These are phyloP conservation scores for Nesidiocoris tenuis DNA, from an alignment of 2,888 invertebrate genomes.

Conservation along the genomic window DNA sequence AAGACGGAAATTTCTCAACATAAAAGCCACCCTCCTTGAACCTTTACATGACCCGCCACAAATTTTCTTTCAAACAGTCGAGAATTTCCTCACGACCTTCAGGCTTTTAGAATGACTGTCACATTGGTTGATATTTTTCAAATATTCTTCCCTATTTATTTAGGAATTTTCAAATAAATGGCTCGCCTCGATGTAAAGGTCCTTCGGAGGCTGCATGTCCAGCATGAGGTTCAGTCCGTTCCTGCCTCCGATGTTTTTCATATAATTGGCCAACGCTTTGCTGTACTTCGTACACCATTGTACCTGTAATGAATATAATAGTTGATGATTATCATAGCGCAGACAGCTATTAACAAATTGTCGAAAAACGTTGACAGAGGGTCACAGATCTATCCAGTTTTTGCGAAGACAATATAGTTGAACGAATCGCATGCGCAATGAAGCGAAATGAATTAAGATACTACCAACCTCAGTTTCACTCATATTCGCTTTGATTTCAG, in stretches of 20 bases:
- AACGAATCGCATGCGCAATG: too few species aligned
- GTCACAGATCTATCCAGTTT: neutral
- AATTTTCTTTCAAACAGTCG: too few species aligned
- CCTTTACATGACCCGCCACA: neutral
- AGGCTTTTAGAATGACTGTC: too few species aligned
- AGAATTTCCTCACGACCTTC: too few species aligned
- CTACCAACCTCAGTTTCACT: constrained; percentile 74
- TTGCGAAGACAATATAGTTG: too few species aligned
- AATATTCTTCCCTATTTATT: too few species aligned
- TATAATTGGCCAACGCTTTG: constrained; percentile 79
- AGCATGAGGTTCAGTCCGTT: constrained; percentile 82
- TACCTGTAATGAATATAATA: constrained; percentile 54
- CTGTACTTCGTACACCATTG: constrained; percentile 89
- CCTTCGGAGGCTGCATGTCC: constrained; percentile 87
- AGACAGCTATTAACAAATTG: too few species aligned
- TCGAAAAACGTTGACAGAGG: too few species aligned
- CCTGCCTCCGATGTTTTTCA: constrained; percentile 82
- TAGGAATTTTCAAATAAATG: too few species aligned
- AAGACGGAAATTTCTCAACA: neutral
- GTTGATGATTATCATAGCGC: neutral
- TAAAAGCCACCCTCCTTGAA: neutral
- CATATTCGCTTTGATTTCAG: constrained; percentile 76
- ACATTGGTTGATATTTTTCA: too few species aligned
- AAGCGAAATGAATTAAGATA: too few species aligned
- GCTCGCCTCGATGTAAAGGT: constrained; percentile 82